Evolutionary conservation across 2,113 vertebrate species (phyloP).

Genomic region (Synchiropus splendidus): DNA sequence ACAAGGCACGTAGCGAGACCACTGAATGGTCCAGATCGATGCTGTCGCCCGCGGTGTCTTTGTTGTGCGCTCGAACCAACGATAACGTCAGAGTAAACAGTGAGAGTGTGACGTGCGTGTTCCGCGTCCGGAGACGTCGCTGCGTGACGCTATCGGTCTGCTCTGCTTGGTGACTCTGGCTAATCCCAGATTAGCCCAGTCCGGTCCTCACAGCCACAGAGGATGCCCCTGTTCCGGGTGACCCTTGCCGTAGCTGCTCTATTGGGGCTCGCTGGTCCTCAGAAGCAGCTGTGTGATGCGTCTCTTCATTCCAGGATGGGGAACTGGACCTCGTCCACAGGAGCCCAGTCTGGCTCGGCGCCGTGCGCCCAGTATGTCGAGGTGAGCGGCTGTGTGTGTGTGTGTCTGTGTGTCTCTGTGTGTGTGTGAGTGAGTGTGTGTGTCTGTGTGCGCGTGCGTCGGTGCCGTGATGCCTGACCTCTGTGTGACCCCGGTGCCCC

Average conservation of each 20-base stretch:
- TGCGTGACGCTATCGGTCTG: not conserved
- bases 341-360: conserved; percentile 31
- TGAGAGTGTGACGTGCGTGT: too few species aligned
- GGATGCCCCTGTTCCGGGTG: not conserved
- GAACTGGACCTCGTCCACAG: conserved; percentile 52
- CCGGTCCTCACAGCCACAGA: too few species aligned
- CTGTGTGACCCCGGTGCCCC: conserved; percentile 3
- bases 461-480: not conserved
- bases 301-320: conserved; percentile 65
- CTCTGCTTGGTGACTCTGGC: conserved; percentile 13
- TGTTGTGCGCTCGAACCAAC: not conserved
- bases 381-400: conserved; percentile 27
- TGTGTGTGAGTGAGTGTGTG: not conserved
- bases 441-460: not conserved
- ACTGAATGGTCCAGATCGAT: not conserved
- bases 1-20: not conserved
- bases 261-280: not conserved
- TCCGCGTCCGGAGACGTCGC: not conserved
- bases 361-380: conserved; percentile 54
- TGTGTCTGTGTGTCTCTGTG: not conserved
- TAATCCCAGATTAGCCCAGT: too few species aligned
- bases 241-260: not conserved
- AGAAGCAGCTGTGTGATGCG: conserved; percentile 4
- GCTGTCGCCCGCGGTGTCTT: not conserved
- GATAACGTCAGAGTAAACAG: too few species aligned